Evolutionary conservation across 37 sponge, comb jelly and placozoan genomes (phyloP).

Genomic region (Cliona cf. orientalis): DNA sequence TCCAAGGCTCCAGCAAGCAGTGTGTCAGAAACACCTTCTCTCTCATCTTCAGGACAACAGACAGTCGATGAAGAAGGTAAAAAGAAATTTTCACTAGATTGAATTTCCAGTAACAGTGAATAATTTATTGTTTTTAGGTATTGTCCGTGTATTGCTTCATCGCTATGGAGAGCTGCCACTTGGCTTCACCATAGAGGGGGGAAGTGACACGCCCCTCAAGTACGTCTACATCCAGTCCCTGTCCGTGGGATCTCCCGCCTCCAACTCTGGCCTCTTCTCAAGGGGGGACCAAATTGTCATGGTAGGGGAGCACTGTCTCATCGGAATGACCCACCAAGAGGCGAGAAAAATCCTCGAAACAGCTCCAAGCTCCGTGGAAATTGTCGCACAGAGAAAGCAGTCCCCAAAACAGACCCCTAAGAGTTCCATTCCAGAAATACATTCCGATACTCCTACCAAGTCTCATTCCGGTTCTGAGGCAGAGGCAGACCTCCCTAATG

Average conservation of each 20-base stretch:
- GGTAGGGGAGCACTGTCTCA: constrained; percentile 65
- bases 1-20: no score
- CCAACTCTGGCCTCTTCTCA: constrained; percentile 17
- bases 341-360: constrained; percentile 43
- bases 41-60: constrained; percentile 6
- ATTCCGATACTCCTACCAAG: background rate
- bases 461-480: background rate
- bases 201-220: constrained; percentile 65
- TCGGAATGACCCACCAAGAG: constrained; percentile 58
- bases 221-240: constrained; percentile 62
- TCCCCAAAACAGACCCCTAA: constrained; percentile 12
- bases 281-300: constrained; percentile 76
- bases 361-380: constrained; percentile 34
- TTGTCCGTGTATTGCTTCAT: background rate
- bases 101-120: no score
- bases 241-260: constrained; percentile 51
- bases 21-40: no score
- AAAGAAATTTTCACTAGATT: constrained; percentile 27
- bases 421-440: background rate
- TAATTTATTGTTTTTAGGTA: background rate
- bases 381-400: constrained; percentile 62
- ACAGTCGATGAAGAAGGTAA: constrained; percentile 27
- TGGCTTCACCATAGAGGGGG: constrained; percentile 71
- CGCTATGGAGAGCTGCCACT: constrained; percentile 13
- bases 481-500: no score